Evolutionary conservation across 2,113 vertebrate genomes (phyloP).

Genomic region (Pygathrix nemaeus): DNA sequence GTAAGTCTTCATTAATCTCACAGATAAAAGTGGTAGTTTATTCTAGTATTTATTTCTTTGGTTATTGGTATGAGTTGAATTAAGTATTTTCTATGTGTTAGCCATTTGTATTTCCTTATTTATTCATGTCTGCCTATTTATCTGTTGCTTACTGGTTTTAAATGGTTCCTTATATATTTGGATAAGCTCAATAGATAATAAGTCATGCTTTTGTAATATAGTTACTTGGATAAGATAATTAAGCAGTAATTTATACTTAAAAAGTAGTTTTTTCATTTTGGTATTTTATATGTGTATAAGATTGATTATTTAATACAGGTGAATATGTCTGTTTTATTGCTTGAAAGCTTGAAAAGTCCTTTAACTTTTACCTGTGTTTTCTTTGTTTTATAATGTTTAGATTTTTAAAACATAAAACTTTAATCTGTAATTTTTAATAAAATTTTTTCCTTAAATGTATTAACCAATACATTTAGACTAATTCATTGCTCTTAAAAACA

Average conservation of each 20-base stretch:
- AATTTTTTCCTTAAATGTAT: not conserved
- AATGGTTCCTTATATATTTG: not conserved
- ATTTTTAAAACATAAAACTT: not conserved
- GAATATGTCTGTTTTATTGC: not conserved
- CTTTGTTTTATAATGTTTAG: not conserved
- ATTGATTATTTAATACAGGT: not conserved
- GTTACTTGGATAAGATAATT: not conserved
- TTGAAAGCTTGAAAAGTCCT: not conserved
- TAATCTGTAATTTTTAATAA: not conserved
- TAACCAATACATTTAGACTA: not conserved
- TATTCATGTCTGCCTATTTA: not conserved
- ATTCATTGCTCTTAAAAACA: not conserved
- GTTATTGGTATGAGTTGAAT: not conserved
- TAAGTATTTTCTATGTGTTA: not conserved
- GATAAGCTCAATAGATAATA: not conserved
- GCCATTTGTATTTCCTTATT: not conserved
- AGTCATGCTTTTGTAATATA: not conserved
- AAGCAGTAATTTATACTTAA: not conserved
- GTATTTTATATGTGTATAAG: not conserved
- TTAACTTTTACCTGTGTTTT: not conserved
- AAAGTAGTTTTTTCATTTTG: not conserved
- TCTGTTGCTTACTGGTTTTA: not conserved
- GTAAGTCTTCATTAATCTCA: not conserved
- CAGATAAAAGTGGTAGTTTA: not conserved
- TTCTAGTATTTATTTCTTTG: not conserved